Conservation (phyloP, 1,140 invertebrate genomes). For the Drosophila azteca region DNA sequence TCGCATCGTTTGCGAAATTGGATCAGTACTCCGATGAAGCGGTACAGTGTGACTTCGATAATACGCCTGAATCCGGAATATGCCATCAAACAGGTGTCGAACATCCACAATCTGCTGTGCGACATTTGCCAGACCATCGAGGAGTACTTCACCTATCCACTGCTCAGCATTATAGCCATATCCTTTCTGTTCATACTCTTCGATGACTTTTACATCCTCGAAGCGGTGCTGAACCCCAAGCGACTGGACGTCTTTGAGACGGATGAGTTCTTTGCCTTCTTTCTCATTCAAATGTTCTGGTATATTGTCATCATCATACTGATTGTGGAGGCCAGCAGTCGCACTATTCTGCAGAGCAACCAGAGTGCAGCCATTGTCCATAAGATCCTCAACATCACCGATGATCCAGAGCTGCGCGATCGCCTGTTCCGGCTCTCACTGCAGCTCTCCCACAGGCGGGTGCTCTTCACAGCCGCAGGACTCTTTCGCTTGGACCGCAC, state of each 20-base stretch:
- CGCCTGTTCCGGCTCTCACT: slow-evolving; percentile 69
- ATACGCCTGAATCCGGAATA: slow-evolving; percentile 76
- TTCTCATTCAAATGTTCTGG: slow-evolving; percentile 75
- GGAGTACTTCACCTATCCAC: slow-evolving; percentile 79
- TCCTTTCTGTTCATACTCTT: slow-evolving; percentile 80
- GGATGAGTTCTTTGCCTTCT: slow-evolving; percentile 81
- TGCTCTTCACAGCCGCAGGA: slow-evolving; percentile 75
- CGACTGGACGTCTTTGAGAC: slow-evolving; percentile 69
- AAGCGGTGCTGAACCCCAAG: slow-evolving; percentile 69
- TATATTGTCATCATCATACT: slow-evolving; percentile 78
- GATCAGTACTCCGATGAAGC: slow-evolving; percentile 58
- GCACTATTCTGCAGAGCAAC: slow-evolving; percentile 65
- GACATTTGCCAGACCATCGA: slow-evolving; percentile 80
- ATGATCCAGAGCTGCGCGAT: slow-evolving; percentile 70
- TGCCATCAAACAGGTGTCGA: slow-evolving; percentile 73
- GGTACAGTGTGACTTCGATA: slow-evolving; percentile 75
- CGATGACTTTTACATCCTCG: slow-evolving; percentile 79
- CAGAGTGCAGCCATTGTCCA: slow-evolving; percentile 71
- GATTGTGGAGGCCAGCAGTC: slow-evolving; percentile 76
- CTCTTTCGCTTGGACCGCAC: slow-evolving; percentile 79
- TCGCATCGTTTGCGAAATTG: slow-evolving; percentile 51
- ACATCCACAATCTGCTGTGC: slow-evolving; percentile 79
- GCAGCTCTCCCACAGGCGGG: slow-evolving; percentile 71
- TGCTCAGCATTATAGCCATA: slow-evolving; percentile 77
- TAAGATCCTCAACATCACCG: slow-evolving; percentile 77